Percentiles rank a stretch among this genome's conserved stretches.
phyloP scores from a whole-genome alignment of 2,888 invertebrate genomes.

The Bellardia bayeri region DNA sequence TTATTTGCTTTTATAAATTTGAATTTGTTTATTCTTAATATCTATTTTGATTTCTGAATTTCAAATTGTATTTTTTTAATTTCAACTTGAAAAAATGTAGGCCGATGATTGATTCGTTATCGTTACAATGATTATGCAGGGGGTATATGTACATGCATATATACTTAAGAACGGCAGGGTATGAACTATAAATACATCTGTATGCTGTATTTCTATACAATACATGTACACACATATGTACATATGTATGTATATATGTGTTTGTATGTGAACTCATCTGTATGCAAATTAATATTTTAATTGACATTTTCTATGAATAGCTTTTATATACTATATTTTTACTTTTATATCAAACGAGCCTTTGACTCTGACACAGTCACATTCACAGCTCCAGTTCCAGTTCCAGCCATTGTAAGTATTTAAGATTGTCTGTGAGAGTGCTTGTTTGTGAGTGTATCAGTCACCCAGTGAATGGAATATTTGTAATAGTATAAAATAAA shows the following conservation, averaged over 20 bases:
- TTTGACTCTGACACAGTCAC: constrained; percentile 53
- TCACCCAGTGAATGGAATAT: constrained; percentile 15
- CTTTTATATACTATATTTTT: constrained; percentile 57
- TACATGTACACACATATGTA: neutral
- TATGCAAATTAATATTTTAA: constrained; percentile 76
- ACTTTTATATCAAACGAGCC: constrained; percentile 61
- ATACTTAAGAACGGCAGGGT: too few relatives aligned
- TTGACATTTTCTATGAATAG: constrained; percentile 73
- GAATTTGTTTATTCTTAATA: too few relatives aligned
- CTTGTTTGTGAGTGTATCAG: neutral
- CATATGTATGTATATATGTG: neutral
- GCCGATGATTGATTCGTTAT: too few relatives aligned
- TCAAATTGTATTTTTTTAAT: too few relatives aligned
- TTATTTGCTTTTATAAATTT: too few relatives aligned
- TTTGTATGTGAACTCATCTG: constrained; percentile 65
- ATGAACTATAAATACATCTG: too few relatives aligned
- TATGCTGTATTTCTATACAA: too few relatives aligned
- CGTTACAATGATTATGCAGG: too few relatives aligned
- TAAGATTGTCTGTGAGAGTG: constrained; percentile 2
- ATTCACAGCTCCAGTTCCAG: constrained; percentile 20
- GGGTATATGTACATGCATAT: too few relatives aligned
- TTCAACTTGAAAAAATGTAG: too few relatives aligned
- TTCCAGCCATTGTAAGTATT: constrained; percentile 14
- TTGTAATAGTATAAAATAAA: constrained; percentile 49
- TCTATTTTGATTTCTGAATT: too few relatives aligned